These are phyloP conservation scores for Podarcis lilfordi DNA, from an alignment of 2,797 vertebrate genomes.

Conservation along the genomic window DNA sequence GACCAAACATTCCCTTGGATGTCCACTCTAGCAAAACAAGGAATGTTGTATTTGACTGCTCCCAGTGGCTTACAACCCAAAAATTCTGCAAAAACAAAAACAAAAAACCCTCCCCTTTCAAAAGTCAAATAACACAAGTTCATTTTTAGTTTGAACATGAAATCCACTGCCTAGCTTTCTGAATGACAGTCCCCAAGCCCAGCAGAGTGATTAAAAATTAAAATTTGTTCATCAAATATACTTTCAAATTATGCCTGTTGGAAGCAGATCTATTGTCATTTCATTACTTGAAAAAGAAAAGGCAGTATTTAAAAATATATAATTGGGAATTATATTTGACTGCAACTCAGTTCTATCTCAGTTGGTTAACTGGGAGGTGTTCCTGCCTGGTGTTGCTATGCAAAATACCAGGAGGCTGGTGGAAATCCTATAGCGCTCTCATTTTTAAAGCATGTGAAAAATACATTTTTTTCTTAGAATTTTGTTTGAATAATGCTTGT, in stretches of 20 bases:
- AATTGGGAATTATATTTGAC: neutral
- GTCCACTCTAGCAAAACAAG: no score
- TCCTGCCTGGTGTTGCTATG: neutral
- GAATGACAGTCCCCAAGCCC: neutral
- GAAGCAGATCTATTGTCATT: neutral
- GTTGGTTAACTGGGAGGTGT: neutral
- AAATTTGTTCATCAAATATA: neutral
- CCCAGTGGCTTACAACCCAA: no score
- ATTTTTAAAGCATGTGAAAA: neutral
- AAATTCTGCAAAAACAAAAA: no score
- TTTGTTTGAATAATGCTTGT: neutral
- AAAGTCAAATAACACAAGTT: neutral
- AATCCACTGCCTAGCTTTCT: neutral
- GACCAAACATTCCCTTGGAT: no score
- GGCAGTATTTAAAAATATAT: neutral
- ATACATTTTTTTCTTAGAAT: neutral
- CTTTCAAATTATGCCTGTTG: neutral
- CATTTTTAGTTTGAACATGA: neutral
- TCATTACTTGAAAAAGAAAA: neutral
- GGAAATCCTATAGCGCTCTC: neutral
- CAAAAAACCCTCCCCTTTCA: neutral
- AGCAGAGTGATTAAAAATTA: neutral
- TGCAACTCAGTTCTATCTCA: neutral
- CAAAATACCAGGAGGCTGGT: neutral
- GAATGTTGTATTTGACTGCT: no score